A percentile compares a stretch with the other conserved stretches of the same genome.
These are phyloP conservation scores for Tineola bisselliella DNA, from an alignment of 2,888 invertebrate genomes.

Conservation along the genomic window DNA sequence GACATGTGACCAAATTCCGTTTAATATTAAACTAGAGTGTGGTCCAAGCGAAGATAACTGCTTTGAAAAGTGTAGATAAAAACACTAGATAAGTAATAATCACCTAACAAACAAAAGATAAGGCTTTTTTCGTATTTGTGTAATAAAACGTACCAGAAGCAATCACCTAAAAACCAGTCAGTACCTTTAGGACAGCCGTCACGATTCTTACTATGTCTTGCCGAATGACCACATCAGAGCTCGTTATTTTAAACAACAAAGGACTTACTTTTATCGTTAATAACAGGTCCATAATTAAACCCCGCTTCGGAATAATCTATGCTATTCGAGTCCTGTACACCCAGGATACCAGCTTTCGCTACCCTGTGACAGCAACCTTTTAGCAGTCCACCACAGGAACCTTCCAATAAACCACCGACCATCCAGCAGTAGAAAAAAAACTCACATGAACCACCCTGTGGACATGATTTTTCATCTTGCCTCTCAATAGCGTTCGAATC, in stretches of 20 bases:
- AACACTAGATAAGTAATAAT: no score
- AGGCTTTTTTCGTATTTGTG: no score
- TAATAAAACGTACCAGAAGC: no score
- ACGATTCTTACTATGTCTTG: slow-evolving; percentile 54
- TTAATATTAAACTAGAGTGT: no score
- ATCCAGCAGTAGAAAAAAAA: slow-evolving; percentile 94
- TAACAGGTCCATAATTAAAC: slow-evolving; percentile 76
- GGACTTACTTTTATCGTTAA: slow-evolving; percentile 82
- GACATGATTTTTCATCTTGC: slow-evolving; percentile 67
- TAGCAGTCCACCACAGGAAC: slow-evolving; percentile 82
- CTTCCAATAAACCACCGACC: slow-evolving; percentile 86
- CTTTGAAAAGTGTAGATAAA: no score
- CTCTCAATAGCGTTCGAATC: slow-evolving; percentile 24
- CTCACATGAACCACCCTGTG: slow-evolving; percentile 84
- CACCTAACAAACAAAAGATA: no score
- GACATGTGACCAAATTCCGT: no score
- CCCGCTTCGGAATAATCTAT: slow-evolving; percentile 71
- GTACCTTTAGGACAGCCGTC: background rate
- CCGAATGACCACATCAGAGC: slow-evolving; percentile 63
- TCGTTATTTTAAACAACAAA: slow-evolving; percentile 28
- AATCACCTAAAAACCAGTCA: background rate
- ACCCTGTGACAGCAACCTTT: slow-evolving; percentile 88
- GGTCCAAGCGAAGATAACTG: no score
- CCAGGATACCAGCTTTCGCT: slow-evolving; percentile 72
- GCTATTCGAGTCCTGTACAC: slow-evolving; percentile 72